Percentiles rank a stretch among this genome's conserved stretches.
phyloP scores from a whole-genome alignment of 2,888 invertebrate genomes.

The Cephonodes hylas region DNA sequence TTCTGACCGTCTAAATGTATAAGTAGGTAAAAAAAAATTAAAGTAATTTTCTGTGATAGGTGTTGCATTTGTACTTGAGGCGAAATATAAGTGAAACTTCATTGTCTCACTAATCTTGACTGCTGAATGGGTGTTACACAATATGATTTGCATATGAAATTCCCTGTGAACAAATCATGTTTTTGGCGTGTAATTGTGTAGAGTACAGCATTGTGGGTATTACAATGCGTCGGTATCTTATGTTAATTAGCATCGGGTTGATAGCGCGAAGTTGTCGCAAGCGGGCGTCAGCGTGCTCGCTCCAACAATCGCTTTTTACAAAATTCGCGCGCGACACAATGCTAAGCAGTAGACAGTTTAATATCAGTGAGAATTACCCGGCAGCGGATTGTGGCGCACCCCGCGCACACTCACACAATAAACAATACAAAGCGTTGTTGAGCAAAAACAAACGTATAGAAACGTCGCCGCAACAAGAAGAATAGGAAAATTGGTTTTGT shows the following conservation, averaged over 20 bases:
- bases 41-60: too few species aligned
- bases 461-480: constrained; percentile 76
- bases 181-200: constrained; percentile 15
- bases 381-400: constrained; percentile 74
- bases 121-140: neutral
- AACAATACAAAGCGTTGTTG: constrained; percentile 76
- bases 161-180: neutral
- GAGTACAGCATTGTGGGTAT: constrained; percentile 38
- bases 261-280: neutral
- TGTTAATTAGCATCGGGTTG: constrained; percentile 58
- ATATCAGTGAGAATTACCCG: constrained; percentile 77
- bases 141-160: neutral
- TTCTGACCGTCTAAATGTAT: too few species aligned
- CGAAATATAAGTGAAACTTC: too few species aligned
- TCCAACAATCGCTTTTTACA: constrained; percentile 73
- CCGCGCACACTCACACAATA: constrained; percentile 55
- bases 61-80: too few species aligned
- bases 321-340: constrained; percentile 73
- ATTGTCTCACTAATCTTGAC: too few species aligned
- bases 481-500: constrained; percentile 81
- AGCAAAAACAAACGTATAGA: constrained; percentile 77
- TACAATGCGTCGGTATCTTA: constrained; percentile 49
- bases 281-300: constrained; percentile 21
- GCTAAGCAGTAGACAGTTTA: constrained; percentile 60
- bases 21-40: too few species aligned